These are phyloP conservation scores for Gallinago solitaria DNA, from an alignment of 2,797 vertebrate species.

Conservation along the genomic window DNA sequence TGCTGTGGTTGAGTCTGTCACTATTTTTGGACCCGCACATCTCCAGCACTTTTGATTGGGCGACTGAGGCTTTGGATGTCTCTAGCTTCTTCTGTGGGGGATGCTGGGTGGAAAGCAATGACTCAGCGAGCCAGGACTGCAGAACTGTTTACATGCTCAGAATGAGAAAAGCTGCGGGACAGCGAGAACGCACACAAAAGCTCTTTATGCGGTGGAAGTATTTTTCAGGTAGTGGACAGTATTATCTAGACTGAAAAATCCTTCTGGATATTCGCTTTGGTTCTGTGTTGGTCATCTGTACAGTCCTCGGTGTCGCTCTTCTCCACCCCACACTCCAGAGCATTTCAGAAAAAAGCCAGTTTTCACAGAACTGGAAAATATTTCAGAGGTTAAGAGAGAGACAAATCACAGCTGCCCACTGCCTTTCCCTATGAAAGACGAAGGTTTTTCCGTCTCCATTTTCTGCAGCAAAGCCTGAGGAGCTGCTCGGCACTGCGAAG, in stretches of 20 bases:
- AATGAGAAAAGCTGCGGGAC: conserved; percentile 25
- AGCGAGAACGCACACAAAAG: conserved; percentile 25
- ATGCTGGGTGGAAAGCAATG: conserved; percentile 60
- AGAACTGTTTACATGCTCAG: conserved; percentile 18
- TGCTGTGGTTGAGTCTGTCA: conserved; percentile 52
- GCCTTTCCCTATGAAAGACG: not conserved
- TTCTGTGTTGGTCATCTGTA: not conserved
- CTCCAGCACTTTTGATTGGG: conserved; percentile 59
- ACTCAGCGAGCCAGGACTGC: conserved; percentile 58
- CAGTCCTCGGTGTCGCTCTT: not conserved
- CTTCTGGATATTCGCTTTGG: not conserved
- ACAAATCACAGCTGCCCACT: not conserved
- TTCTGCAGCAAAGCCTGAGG: not conserved
- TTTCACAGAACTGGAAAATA: not conserved
- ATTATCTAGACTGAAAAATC: not conserved
- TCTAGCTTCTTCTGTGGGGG: conserved; percentile 60
- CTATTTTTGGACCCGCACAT: conserved; percentile 63
- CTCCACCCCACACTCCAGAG: not conserved
- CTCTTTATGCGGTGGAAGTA: conserved; percentile 22
- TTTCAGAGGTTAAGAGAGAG: not conserved
- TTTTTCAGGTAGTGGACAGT: not conserved
- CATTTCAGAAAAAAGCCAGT: not conserved
- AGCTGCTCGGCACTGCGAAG: fast-evolving
- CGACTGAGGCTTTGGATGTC: conserved; percentile 36
- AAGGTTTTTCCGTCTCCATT: not conserved